Evolutionary conservation across 2,113 vertebrate species (phyloP).

Genomic region (Coracopsis vasa): DNA sequence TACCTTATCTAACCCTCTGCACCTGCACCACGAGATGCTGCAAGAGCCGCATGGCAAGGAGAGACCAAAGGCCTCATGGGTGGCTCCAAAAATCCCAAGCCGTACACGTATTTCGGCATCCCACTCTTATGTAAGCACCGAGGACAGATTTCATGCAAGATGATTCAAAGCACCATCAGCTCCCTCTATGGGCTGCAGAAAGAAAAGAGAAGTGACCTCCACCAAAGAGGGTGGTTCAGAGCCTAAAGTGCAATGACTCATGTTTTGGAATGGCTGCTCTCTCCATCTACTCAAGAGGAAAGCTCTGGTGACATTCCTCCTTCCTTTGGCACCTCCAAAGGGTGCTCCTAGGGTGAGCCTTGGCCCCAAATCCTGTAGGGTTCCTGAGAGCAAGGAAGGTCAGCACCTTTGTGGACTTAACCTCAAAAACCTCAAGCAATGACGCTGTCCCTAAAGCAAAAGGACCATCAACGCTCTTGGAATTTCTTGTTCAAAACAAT

Average conservation of each 20-base stretch:
- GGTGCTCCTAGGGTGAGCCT: not conserved
- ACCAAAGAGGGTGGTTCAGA: not conserved
- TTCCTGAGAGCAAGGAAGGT: not conserved
- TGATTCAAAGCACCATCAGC: constrained; percentile 7
- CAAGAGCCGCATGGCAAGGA: not conserved
- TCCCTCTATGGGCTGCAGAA: constrained; percentile 43
- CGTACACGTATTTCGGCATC: not conserved
- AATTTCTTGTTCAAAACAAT: constrained; percentile 48
- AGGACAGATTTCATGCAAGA: not conserved
- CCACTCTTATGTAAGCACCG: not conserved
- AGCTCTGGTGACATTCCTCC: not conserved
- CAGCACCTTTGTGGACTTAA: not conserved
- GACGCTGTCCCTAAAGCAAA: not conserved
- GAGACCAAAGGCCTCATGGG: not conserved
- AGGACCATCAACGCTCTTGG: constrained; percentile 27
- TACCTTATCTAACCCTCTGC: not conserved
- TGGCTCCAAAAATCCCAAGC: not conserved
- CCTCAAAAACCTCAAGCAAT: constrained; percentile 37
- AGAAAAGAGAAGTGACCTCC: not conserved
- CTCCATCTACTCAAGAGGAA: not conserved
- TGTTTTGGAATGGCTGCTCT: not conserved
- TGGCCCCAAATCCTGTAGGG: not conserved
- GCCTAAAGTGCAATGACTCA: not conserved
- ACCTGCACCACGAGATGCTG: not conserved
- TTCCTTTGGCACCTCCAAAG: not conserved